These are phyloP conservation scores for Callimico goeldii DNA, from an alignment of 2,797 vertebrate species.

Conservation along the genomic window DNA sequence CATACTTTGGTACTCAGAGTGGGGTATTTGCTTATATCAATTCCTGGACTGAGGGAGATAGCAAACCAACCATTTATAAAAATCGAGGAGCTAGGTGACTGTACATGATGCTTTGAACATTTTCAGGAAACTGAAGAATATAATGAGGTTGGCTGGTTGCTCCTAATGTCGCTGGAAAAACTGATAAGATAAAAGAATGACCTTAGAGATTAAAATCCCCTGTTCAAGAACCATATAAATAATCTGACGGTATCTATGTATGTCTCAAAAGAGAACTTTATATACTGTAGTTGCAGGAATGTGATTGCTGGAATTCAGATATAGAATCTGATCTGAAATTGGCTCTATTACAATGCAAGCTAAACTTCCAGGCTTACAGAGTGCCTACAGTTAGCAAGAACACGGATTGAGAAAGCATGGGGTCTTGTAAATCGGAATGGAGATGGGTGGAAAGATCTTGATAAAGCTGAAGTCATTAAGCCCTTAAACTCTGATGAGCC, in stretches of 20 bases:
- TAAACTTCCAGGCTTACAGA: background rate
- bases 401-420: background rate
- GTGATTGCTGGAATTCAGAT: background rate
- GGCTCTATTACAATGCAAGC: background rate
- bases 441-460: background rate
- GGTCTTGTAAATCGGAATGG: background rate
- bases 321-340: background rate
- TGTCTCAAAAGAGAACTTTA: background rate
- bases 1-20: background rate
- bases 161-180: background rate
- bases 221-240: background rate
- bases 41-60: background rate
- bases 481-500: background rate
- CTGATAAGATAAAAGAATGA: background rate
- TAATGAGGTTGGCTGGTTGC: background rate
- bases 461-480: background rate
- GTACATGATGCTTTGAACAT: background rate
- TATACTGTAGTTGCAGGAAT: background rate
- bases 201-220: background rate
- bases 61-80: background rate
- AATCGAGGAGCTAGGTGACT: background rate
- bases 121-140: background rate
- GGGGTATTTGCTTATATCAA: background rate
- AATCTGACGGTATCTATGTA: background rate
- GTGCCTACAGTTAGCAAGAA: background rate